phyloP scores from a whole-genome alignment of 2,113 vertebrate genomes.

The Nerophis lumbriciformis region DNA sequence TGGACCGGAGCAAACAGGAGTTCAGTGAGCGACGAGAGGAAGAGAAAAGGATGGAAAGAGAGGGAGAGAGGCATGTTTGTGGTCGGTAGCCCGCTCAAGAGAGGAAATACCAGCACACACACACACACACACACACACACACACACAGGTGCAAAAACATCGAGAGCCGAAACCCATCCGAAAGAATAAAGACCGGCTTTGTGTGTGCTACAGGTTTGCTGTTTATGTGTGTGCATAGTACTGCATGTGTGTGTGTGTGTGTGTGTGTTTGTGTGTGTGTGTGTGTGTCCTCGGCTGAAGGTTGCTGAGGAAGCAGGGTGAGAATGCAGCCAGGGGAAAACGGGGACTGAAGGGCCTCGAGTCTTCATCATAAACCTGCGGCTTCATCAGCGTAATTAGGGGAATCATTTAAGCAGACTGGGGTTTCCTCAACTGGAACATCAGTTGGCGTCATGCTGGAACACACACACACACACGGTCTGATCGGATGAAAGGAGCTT shows the following conservation, averaged over 20 bases:
- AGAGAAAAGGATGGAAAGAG: constrained; percentile 61
- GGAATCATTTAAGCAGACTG: constrained; percentile 57
- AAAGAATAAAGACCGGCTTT: constrained; percentile 70
- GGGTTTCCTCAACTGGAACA: constrained; percentile 43
- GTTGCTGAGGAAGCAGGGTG: constrained; percentile 66
- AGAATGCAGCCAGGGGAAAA: constrained; percentile 57
- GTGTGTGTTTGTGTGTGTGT: constrained; percentile 19
- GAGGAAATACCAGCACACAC: constrained; percentile 65
- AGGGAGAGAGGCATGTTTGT: constrained; percentile 73
- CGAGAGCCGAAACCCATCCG: constrained; percentile 48
- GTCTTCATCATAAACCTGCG: constrained; percentile 60
- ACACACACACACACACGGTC: constrained; percentile 22
- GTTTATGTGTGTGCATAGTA: constrained; percentile 55
- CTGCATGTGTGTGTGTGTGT: constrained; percentile 30
- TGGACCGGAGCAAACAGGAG: constrained; percentile 33
- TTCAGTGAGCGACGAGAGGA: constrained; percentile 53
- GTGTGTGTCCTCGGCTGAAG: constrained; percentile 54
- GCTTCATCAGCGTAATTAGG: constrained; percentile 59
- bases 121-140: constrained; percentile 36
- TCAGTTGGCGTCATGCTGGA: constrained; percentile 31
- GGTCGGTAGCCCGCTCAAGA: constrained; percentile 69
- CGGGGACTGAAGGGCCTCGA: constrained; percentile 50
- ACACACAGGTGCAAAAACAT: constrained; percentile 72
- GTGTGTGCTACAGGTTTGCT: constrained; percentile 59
- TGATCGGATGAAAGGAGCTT: not conserved